Percentiles rank a stretch among this genome's conserved stretches.
Conservation (phyloP, 2,888 invertebrate genomes). For the Plebejus anna region DNA sequence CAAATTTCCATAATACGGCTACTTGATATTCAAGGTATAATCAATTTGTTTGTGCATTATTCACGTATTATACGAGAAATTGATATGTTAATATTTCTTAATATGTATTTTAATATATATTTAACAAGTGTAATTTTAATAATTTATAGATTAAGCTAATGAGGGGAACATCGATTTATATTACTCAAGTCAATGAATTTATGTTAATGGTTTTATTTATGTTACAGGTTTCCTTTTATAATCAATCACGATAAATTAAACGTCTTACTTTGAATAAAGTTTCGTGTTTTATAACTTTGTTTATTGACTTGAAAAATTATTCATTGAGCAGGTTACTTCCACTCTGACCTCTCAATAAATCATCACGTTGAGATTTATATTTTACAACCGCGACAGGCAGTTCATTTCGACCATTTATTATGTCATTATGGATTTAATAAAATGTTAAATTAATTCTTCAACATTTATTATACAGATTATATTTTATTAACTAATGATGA, state of each 20-base stretch:
- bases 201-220: constrained; percentile 35
- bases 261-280: constrained; percentile 38
- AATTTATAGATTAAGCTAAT: constrained; percentile 26
- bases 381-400: not conserved
- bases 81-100: constrained; percentile 26
- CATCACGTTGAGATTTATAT: constrained; percentile 16
- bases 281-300: constrained; percentile 38
- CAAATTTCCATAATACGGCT: constrained; percentile 18
- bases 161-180: constrained; percentile 17
- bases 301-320: constrained; percentile 36
- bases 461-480: not conserved
- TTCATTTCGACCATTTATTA: constrained; percentile 5
- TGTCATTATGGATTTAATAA: not conserved
- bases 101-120: constrained; percentile 9
- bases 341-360: constrained; percentile 23
- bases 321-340: constrained; percentile 28
- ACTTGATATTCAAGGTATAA: constrained; percentile 29
- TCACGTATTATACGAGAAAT: constrained; percentile 16
- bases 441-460: not conserved
- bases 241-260: constrained; percentile 43
- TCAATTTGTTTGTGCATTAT: constrained; percentile 21
- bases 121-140: constrained; percentile 20
- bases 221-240: constrained; percentile 33
- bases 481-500: too few species aligned
- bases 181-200: constrained; percentile 28